Evolutionary conservation across 2,888 invertebrate species (phyloP).

Genomic region (Galerucella nymphaeae): DNA sequence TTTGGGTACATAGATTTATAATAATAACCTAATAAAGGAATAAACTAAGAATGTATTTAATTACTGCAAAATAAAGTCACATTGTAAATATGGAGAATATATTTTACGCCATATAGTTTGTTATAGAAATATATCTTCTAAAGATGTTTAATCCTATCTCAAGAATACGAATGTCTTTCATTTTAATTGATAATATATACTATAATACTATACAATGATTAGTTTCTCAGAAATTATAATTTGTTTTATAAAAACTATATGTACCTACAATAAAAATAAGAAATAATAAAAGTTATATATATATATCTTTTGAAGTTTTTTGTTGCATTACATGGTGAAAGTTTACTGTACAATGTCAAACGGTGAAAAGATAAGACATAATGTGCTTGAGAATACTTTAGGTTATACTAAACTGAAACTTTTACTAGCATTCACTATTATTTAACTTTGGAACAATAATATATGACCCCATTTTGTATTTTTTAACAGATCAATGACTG

Average conservation of each 20-base stretch:
- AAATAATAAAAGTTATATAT: conserved; percentile 5
- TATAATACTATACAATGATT: background rate
- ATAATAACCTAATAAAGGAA: background rate
- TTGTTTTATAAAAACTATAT: conserved; percentile 3
- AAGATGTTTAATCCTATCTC: background rate
- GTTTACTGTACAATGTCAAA: too few species aligned
- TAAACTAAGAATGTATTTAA: background rate
- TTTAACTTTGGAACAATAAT: too few species aligned
- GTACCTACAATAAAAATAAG: background rate
- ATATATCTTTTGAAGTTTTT: background rate
- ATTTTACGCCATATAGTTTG: background rate
- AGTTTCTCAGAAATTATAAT: background rate
- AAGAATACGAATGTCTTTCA: background rate
- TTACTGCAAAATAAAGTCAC: background rate
- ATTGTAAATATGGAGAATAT: background rate
- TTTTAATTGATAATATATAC: background rate
- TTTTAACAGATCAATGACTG: too few species aligned
- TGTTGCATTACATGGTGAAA: background rate
- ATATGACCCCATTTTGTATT: too few species aligned
- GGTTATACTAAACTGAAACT: too few species aligned
- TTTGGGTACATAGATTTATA: background rate
- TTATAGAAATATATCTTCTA: background rate
- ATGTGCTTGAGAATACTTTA: too few species aligned
- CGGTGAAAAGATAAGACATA: too few species aligned
- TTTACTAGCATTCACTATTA: too few species aligned